Conservation (phyloP, 1,140 invertebrate genomes). For the Ridgeia piscesae region DNA sequence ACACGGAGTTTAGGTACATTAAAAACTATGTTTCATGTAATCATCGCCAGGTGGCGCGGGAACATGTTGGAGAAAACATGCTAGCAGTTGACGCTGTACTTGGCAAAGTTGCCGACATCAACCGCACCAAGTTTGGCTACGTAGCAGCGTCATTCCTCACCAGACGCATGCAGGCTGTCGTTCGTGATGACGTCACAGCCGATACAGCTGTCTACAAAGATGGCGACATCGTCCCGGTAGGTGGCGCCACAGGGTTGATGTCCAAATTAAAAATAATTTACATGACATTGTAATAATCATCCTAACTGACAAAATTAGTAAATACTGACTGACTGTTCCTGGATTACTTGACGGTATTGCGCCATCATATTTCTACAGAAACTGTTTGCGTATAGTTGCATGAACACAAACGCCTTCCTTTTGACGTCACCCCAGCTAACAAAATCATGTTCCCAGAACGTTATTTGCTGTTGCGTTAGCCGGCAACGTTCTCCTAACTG, state of each 20-base stretch:
- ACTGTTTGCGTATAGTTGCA: too few relatives aligned
- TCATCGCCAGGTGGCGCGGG: not conserved
- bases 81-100: not conserved
- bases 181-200: not conserved
- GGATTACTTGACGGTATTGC: too few relatives aligned
- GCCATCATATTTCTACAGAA: too few relatives aligned
- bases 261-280: too few relatives aligned
- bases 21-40: not conserved
- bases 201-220: not conserved
- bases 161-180: not conserved
- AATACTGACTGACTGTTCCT: too few relatives aligned
- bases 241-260: not conserved
- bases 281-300: too few relatives aligned
- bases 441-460: too few relatives aligned
- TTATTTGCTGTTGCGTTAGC: too few relatives aligned
- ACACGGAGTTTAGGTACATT: not conserved
- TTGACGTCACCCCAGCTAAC: too few relatives aligned
- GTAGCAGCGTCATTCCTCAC: not conserved
- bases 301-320: too few relatives aligned
- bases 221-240: not conserved
- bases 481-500: too few relatives aligned
- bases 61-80: not conserved
- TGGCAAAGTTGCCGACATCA: not conserved
- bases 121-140: conserved; percentile 12
- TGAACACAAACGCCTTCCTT: too few relatives aligned